Base-by-base conservation (phyloP, 2,797 vertebrate species). In the Sebastiscus tertius region DNA sequence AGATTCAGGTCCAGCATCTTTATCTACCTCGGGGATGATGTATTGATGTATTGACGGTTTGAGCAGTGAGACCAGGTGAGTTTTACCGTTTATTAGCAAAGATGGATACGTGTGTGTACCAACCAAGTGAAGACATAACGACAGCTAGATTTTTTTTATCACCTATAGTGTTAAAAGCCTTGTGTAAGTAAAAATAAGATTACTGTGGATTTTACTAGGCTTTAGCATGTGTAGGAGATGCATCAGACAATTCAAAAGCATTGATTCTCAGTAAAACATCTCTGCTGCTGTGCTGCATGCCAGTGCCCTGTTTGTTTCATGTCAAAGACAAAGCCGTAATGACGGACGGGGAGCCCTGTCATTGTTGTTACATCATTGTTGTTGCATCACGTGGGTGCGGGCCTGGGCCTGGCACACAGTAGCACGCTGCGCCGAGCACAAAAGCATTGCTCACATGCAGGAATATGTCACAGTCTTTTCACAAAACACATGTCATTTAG, bases 301-400 rank as follows among this genome's bases (percentile, higher is more conserved):
- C 54, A 62, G 12, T 77, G 67, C 55, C 59, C 31, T 73, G 71
- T 81, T 87, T 85, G 75, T 85, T 85, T 87, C 81, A 82, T 63
- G 81, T 84, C 75, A 82, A 82, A 88, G 82, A 90, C 89, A 91
- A 90, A 89, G 89, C 82, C 71, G 59, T 78, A 49, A 87, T 86
- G 88, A 91, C 31, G 62, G 88, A 75, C 58, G 16, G 77, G 83
- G 81, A 92, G 87, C 85, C 77, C 89, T 81, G 90, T 83, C 91
- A 93, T 95, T 94, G 93, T 93, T 89, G 77, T 87, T 78, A 42
- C 88, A 86, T 92, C 91, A 89, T 93, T 93, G 92, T 93, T 88
- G 80, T 84, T 80, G 87, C 75, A 52, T 89, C 92, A 94, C 89
- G 75, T 92, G 89, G 88, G 62, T 65, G 22, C 5, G 46, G 59